phyloP scores from a whole-genome alignment of 2,888 invertebrate species.

The Pseudococcus longispinus region DNA sequence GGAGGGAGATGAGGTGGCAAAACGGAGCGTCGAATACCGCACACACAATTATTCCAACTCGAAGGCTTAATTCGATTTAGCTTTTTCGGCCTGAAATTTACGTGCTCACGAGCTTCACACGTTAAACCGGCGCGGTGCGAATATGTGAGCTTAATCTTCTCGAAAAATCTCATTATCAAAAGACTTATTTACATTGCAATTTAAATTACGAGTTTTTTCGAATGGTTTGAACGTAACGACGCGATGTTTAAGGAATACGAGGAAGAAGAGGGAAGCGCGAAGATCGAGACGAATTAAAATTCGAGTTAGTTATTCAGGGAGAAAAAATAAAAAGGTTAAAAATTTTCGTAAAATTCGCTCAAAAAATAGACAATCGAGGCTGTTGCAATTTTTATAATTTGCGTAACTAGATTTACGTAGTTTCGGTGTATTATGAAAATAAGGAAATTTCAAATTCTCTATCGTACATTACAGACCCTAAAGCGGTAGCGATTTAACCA shows the following conservation, averaged over 20 bases:
- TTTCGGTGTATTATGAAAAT: neutral
- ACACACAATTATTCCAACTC: neutral
- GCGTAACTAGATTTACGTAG: neutral
- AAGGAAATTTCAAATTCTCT: neutral
- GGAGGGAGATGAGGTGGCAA: neutral
- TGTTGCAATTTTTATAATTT: neutral
- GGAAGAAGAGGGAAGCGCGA: no score
- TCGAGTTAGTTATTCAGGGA: no score
- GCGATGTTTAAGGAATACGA: no score
- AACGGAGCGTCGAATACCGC: neutral
- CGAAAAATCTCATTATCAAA: neutral
- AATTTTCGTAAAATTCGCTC: neutral
- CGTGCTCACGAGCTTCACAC: neutral
- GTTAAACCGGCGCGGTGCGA: neutral
- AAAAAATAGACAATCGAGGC: neutral
- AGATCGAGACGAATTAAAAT: no score
- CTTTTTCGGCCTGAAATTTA: neutral
- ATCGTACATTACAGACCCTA: neutral
- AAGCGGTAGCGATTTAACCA: neutral
- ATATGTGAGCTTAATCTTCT: neutral
- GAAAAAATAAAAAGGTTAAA: neutral
- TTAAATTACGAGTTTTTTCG: neutral
- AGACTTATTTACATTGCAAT: neutral
- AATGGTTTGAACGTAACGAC: no score
- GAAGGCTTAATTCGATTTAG: conserved; percentile 11